phyloP scores from a whole-genome alignment of 2,888 invertebrate species.

The Epiperipatus broadwayi region DNA sequence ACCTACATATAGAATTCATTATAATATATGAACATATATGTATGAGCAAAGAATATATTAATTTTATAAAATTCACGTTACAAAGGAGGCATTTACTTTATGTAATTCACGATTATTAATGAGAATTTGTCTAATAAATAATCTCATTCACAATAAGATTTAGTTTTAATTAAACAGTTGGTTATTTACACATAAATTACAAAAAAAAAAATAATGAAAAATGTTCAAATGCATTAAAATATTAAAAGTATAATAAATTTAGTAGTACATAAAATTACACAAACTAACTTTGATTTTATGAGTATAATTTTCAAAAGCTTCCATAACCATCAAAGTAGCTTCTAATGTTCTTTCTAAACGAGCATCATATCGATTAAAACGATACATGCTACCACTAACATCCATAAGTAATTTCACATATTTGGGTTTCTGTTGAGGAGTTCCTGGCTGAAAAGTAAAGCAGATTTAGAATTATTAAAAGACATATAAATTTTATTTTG shows the following conservation, averaged over 20 bases:
- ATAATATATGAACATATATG: too few relatives aligned
- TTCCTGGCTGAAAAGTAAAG: slow-evolving; percentile 41
- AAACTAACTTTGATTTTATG: slow-evolving; percentile 46
- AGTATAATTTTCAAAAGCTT: slow-evolving; percentile 71
- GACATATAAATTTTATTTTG: neutral
- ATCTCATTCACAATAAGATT: neutral
- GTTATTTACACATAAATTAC: neutral
- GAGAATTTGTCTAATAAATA: too few relatives aligned
- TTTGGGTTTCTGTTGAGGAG: slow-evolving; percentile 71
- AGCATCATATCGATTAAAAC: slow-evolving; percentile 87
- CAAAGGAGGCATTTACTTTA: too few relatives aligned
- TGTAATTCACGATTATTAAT: too few relatives aligned
- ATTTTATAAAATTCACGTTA: too few relatives aligned
- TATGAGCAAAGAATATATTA: too few relatives aligned
- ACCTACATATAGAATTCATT: too few relatives aligned
- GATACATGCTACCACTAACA: slow-evolving; percentile 91
- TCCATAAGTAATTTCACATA: slow-evolving; percentile 65
- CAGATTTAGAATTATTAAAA: slow-evolving; percentile 13
- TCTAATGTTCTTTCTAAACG: slow-evolving; percentile 76
- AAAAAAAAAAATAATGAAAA: neutral
- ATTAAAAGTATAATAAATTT: neutral
- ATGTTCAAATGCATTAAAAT: neutral
- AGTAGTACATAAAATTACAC: slow-evolving; percentile 8
- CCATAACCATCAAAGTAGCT: slow-evolving; percentile 69
- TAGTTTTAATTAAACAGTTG: neutral